Evolutionary conservation across 1,140 invertebrate species (phyloP), one percentile per base, ranked within the genome.

Genomic region (Oreohelix idahoensis): DNA sequence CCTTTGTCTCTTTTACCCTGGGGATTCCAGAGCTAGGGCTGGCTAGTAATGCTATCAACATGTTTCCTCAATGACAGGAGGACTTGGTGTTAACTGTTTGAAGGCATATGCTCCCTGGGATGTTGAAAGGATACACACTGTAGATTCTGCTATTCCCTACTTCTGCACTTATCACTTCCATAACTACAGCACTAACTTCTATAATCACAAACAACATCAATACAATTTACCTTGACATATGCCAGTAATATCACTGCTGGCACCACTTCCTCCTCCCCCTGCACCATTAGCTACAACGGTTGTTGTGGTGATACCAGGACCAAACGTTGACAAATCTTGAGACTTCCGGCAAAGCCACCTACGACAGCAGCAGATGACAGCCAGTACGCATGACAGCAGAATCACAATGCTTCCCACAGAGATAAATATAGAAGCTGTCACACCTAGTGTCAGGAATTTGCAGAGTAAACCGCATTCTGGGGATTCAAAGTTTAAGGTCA

Each of bases 351-450:
- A 90, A 38, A 88, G 79, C 23, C 85, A 80, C 42, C 85, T 80
- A 23, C 86, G 73, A 81, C 89, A 89, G 78, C 88, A 90, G 81
- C 88, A 90, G 74, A 87, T 84, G 29, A 89, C 79, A 29, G 88
- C 87, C 5, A 89, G 86, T 32, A 89, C 79, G 78, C 87, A 89
- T 10, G 89, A 88, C 11, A 90, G 74, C 35, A 89, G 45, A 26
- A 90, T 87, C 69, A 90, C 87, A 63, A 90, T 87, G 85, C 89
- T 89, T 32, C 89, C 89, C 0, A 90, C 89, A 11, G 89, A 89
- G 76, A 90, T 90, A 53, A 88, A 88, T 49, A 90, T 87, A 39
- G 89, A 88, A 4, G 89, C 89, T 13, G 89, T 89, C 17, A 90
- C 87, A 35, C 89, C 89, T 0, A 90, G 86, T 1, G 88, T 85